Evolutionary conservation across 2,113 vertebrate genomes (phyloP), one percentile per base, ranked within the genome.

Genomic region (Mola mola): DNA sequence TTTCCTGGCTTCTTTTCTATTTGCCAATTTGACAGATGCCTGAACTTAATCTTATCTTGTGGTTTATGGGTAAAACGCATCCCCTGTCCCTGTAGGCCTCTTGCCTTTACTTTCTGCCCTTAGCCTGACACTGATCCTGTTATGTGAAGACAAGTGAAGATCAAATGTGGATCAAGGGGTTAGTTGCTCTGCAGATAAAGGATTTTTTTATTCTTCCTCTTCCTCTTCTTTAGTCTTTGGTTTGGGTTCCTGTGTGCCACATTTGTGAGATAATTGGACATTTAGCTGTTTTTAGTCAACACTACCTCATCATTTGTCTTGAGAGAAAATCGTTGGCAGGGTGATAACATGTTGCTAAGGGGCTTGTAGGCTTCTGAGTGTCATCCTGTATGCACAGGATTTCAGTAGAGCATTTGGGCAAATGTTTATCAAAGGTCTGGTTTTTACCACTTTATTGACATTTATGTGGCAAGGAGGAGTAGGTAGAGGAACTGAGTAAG

Each of bases 131-230:
- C 68, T 69, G 60, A 83, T 83, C 60, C 64, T 13, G 62, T 26
- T 76, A 75, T 84, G 70, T 83, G 74, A 89, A 87, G 82, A 84
- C 72, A 72, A 85, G 79, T 29, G 6, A 49, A 79, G 83, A 79
- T 85, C 74, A 82, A 71, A 56, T 70, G 53, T 1, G 26, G 75
- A 84, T 87, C 68, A 69, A 66, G 61, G 49, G 68, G 67, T 81
- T 66, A 82, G 51, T 69, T 11, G 7, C 48, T 53, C 25, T 28
- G 15, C 59, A 66, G 58, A 49, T 74, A 37, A 44, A 57, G 24
- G 21, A 15, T 37, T 48, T 25, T 40, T n/a, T n/a, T n/a, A n/a
- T n/a, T 55, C 13, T 43, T 49, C 37, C 10, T 15, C 22, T 6
- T 8, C 16, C 19, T 4, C 4, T 36, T 28, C 43, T 52, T 60